Percentiles rank a stretch among this genome's conserved stretches.
Conservation (phyloP, 2,888 invertebrate genomes). For the Synanthedon andrenaeformis region DNA sequence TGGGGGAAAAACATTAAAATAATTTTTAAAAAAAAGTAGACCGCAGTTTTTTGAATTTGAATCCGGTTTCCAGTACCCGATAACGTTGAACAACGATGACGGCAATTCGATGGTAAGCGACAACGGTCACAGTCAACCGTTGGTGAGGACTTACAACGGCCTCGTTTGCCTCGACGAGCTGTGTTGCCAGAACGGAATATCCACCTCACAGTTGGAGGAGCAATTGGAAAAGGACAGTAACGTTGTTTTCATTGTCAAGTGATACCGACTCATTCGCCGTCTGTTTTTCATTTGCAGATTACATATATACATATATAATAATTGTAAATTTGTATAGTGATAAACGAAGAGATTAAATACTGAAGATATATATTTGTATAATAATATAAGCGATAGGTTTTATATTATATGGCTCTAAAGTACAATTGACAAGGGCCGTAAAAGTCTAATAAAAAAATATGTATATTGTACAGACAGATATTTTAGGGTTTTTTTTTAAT, state of each 20-base stretch:
- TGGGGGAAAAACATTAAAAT: too few species aligned
- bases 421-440: too few species aligned
- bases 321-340: neutral
- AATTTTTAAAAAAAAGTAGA: too few species aligned
- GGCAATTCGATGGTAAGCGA: slow-evolving; percentile 32
- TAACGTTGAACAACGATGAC: slow-evolving; percentile 56
- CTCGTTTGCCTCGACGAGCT: slow-evolving; percentile 82
- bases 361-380: neutral
- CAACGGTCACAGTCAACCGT: slow-evolving; percentile 52
- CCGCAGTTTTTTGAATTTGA: too few species aligned
- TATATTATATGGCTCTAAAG: too few species aligned
- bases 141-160: slow-evolving; percentile 53
- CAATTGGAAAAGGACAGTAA: slow-evolving; percentile 81
- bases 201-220: slow-evolving; percentile 79
- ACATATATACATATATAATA: too few species aligned
- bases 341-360: too few species aligned
- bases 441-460: too few species aligned
- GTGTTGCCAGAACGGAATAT: slow-evolving; percentile 81
- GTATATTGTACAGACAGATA: too few species aligned
- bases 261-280: slow-evolving; percentile 11
- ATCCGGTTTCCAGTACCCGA: slow-evolving; percentile 65
- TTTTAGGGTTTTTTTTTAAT: too few species aligned
- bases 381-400: too few species aligned
- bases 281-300: neutral
- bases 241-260: slow-evolving; percentile 73